Conservation (phyloP, 2,797 vertebrate genomes). For the Mormyrops attenuatus region DNA sequence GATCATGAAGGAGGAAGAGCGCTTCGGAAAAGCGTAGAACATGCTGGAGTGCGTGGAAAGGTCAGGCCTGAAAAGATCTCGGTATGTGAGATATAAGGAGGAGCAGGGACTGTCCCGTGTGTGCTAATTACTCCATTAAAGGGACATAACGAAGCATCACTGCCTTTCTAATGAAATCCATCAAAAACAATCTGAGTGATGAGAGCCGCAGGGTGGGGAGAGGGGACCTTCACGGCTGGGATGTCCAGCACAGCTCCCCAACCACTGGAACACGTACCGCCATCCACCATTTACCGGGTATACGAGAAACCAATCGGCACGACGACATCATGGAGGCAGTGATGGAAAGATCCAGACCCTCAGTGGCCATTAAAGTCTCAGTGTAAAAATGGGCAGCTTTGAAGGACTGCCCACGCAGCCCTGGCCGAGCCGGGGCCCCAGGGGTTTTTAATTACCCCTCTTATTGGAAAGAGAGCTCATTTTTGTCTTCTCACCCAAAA, state of each 20-base stretch:
- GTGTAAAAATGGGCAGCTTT: not conserved
- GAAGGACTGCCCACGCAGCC: not conserved
- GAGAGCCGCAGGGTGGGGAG: not conserved
- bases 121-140: not conserved
- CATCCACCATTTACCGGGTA: not conserved
- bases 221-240: not conserved
- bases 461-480: not conserved
- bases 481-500: not conserved
- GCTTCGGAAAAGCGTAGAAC: not conserved
- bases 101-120: not conserved
- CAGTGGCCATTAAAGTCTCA: not conserved
- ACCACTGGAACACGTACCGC: not conserved
- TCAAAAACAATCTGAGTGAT: not conserved
- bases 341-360: not conserved
- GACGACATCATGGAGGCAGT: not conserved
- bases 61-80: not conserved
- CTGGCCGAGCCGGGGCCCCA: too few species aligned
- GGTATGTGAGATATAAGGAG: not conserved
- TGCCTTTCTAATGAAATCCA: slow-evolving; percentile 11
- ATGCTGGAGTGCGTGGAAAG: not conserved
- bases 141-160: not conserved
- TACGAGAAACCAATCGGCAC: not conserved
- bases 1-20: not conserved
- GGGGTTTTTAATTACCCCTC: not conserved
- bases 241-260: not conserved